Conservation (phyloP, 2,113 vertebrate genomes). For the Peucedramus taeniatus region DNA sequence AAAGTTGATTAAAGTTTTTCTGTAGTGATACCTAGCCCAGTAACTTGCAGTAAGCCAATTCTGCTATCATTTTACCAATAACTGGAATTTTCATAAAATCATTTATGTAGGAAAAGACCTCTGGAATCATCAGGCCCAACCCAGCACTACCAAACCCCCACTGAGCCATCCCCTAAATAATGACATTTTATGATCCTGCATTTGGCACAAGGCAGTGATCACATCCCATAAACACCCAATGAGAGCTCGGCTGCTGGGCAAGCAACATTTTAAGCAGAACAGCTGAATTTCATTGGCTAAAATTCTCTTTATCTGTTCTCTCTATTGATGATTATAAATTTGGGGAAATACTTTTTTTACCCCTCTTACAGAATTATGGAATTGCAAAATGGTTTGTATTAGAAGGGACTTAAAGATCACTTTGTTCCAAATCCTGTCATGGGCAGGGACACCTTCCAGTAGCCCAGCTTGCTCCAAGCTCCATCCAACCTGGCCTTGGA, state of each 20-base stretch:
- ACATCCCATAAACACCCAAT: background rate
- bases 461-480: fast-evolving
- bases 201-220: background rate
- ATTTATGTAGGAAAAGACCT: background rate
- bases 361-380: background rate
- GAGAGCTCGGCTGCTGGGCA: background rate
- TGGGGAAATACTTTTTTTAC: background rate
- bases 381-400: background rate
- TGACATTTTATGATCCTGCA: background rate
- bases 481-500: fast-evolving
- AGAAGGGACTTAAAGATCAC: background rate
- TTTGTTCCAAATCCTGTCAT: background rate
- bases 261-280: background rate
- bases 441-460: background rate
- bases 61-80: background rate
- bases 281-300: background rate
- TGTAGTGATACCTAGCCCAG: background rate
- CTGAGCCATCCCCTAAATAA: background rate
- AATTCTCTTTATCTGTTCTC: background rate
- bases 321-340: background rate
- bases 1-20: background rate
- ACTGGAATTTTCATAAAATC: background rate
- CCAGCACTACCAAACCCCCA: background rate
- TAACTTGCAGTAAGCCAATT: background rate
- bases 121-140: background rate